phyloP scores from a whole-genome alignment of 2,888 invertebrate genomes.

The Diarsia mendica region DNA sequence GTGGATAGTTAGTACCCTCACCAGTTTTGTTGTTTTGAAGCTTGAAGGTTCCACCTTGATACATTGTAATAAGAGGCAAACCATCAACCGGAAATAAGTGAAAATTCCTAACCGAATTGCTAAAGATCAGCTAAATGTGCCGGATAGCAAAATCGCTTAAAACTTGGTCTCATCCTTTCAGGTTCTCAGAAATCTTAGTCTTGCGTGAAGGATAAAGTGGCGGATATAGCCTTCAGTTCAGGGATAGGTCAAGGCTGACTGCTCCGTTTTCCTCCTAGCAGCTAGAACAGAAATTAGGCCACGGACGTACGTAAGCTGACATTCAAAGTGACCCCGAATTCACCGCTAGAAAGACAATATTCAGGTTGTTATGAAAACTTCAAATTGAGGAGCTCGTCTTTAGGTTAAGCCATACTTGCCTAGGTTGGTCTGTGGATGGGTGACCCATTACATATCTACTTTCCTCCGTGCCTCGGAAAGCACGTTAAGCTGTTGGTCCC shows the following conservation, averaged over 20 bases:
- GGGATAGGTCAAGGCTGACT: constrained; percentile 18
- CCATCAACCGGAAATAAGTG: not conserved
- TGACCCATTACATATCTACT: too few relatives aligned
- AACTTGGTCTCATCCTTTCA: not conserved
- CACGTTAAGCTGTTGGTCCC: too few relatives aligned
- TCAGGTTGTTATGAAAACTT: not conserved
- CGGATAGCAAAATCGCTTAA: not conserved
- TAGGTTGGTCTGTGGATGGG: too few relatives aligned
- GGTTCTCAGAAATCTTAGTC: not conserved
- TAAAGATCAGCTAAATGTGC: not conserved
- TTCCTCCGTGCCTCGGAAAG: too few relatives aligned
- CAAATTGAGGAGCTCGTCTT: too few relatives aligned
- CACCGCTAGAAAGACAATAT: not conserved
- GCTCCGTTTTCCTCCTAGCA: not conserved
- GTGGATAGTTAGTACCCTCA: too few relatives aligned
- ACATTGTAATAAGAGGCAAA: not conserved
- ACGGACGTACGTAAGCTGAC: constrained; percentile 10
- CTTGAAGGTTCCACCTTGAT: too few relatives aligned
- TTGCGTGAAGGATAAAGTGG: not conserved
- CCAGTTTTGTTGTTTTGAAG: not conserved
- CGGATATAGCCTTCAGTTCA: not conserved
- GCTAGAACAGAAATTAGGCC: not conserved
- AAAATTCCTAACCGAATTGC: not conserved
- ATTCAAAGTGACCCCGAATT: constrained; percentile 12
- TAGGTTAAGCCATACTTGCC: too few relatives aligned